Evolutionary conservation across 2,797 vertebrate species (phyloP), one percentile per base, ranked within the genome.

Genomic region (Alca torda): DNA sequence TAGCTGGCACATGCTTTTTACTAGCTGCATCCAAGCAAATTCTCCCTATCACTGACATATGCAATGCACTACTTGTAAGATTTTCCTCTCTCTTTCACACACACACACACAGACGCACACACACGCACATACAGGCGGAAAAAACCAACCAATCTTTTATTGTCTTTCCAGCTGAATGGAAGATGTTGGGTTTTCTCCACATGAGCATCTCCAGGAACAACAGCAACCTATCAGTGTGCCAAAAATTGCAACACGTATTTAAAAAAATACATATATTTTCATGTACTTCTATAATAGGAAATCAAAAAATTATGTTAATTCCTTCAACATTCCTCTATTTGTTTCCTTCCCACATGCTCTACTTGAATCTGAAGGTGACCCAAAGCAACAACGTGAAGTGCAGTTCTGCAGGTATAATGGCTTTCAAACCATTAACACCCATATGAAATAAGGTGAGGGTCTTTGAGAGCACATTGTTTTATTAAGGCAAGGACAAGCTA

Each of bases 81-180:
- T 17, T 69, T 80, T 35, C 28, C 31, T 26, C 35, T 11, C n/a
- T 13, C 39, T 39, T 37, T 37, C 8, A 37, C n/a, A 19, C 1
- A 2, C 31, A 3, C 8, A 26, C 30, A 57, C 48, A 53, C 5
- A 12, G 6, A 3, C 19, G 70, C 5, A 0, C 48, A 43, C 6
- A 10, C 3, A 1, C 16, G 68, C 35, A 43, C 8, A 35, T 16
- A 76, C 2, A 26, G 33, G 18, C 30, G 23, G 3, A 3, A 59
- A 46, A 60, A 60, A 19, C 8, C 13, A 19, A 2, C 8, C 11
- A 31, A 5, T 33, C 35, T 84, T 75, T 39, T 68, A 35, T 33
- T 79, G 37, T 46, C 33, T 82, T 26, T 69, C 33, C 28, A 91
- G 35, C 11, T 85, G 63, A 91, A 69, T 21, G 35, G 25, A 87